Evolutionary conservation across 2,888 invertebrate species (phyloP).

Genomic region (Hipparchia semele): DNA sequence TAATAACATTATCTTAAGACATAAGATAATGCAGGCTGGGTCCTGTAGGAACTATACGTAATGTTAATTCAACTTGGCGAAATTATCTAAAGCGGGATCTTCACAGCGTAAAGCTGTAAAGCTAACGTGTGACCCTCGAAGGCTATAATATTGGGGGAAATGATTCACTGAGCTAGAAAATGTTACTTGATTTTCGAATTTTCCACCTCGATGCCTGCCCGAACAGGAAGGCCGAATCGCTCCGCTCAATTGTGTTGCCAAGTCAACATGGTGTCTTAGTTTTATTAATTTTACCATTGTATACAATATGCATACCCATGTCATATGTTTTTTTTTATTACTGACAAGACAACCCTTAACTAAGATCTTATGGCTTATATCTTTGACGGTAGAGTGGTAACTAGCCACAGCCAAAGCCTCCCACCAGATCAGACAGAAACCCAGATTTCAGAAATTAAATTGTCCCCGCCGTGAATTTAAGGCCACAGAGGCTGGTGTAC

Average conservation of each 20-base stretch:
- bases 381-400: too few relatives aligned
- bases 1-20: too few relatives aligned
- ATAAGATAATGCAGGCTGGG: neutral
- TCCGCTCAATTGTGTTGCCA: conserved; percentile 9
- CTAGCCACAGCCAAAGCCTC: too few relatives aligned
- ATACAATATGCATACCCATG: too few relatives aligned
- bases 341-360: too few relatives aligned
- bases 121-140: conserved; percentile 21
- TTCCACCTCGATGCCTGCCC: conserved; percentile 11
- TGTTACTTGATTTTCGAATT: conserved; percentile 28
- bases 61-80: conserved; percentile 5
- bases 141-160: conserved; percentile 18
- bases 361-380: too few relatives aligned
- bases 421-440: too few relatives aligned
- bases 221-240: conserved; percentile 2
- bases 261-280: conserved; percentile 2
- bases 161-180: conserved; percentile 25
- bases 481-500: too few relatives aligned
- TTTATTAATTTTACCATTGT: neutral
- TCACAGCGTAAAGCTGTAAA: conserved; percentile 15
- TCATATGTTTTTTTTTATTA: too few relatives aligned
- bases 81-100: conserved; percentile 23
- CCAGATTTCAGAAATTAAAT: too few relatives aligned
- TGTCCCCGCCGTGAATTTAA: too few relatives aligned
- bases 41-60: neutral